Base-by-base conservation (phyloP, 2,113 vertebrate genomes). In the Naja naja region DNA sequence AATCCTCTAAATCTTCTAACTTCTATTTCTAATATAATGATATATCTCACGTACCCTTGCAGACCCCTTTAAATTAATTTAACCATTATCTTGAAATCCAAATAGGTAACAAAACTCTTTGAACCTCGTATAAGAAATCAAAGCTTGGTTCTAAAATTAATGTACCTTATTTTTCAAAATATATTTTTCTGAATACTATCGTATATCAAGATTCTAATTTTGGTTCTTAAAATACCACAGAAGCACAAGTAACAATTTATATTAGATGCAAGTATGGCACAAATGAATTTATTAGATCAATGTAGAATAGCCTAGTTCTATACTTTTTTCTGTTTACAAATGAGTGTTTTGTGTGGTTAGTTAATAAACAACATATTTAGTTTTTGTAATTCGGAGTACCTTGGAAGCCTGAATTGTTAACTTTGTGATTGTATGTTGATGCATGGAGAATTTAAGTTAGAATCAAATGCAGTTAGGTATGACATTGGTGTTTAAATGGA, bases 41-140 rank as follows among this genome's bases (percentile, higher is more conserved):
- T n/a, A n/a, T n/a, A n/a, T n/a, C n/a, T n/a, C n/a, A n/a, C n/a
- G n/a, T n/a, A n/a, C n/a, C n/a, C n/a, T n/a, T n/a, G n/a, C n/a
- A n/a, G n/a, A n/a, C n/a, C n/a, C n/a, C n/a, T n/a, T n/a, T n/a
- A n/a, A n/a, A n/a, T n/a, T n/a, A n/a, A n/a, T n/a, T n/a, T n/a
- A n/a, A n/a, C n/a, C n/a, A n/a, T n/a, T n/a, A n/a, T n/a, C n/a
- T n/a, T n/a, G n/a, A n/a, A n/a, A n/a, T n/a, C n/a, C n/a, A n/a
- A n/a, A n/a, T n/a, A n/a, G n/a, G n/a, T n/a, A n/a, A n/a, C n/a
- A n/a, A n/a, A n/a, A n/a, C n/a, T n/a, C n/a, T n/a, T n/a, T n/a
- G n/a, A n/a, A n/a, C n/a, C n/a, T n/a, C n/a, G n/a, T n/a, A n/a
- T 98, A 97, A 97, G 96, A 87, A 53, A 22, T 47, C 85, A 52